Base-by-base conservation (phyloP, 2,797 vertebrate genomes). In the Zalophus californianus region DNA sequence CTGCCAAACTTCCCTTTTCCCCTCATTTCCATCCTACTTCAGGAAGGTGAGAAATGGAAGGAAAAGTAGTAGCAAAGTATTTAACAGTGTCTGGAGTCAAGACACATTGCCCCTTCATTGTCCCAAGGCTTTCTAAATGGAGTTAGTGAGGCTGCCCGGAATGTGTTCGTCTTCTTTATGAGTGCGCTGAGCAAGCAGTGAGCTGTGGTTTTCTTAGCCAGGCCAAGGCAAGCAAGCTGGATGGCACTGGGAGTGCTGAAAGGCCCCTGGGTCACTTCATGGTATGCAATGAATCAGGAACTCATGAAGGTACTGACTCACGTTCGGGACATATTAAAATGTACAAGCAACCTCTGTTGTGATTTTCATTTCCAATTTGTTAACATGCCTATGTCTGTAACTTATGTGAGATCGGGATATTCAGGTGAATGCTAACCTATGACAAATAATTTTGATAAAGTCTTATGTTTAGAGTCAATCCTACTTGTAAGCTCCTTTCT, bases 171-270 rank as follows among this genome's bases (percentile, higher is more conserved):
- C 91, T 94, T 95, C 96, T 97, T 75, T 27, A 70, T 94, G 80
- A 98, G 97, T 41, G 79, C 41, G 14, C 89, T 72, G 96, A 97
- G 98, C 38, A 77, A 96, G 98, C 96, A 98, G 95, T 83, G 97
- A 97, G 95, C 48, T 98, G 98, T 95, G 98, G 98, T 98, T 98
- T 99, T 44, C 96, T 91, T 27, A 88, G 90, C 35, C 95, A 97
- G 94, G 98, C 98, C 98, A 98, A 98, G 0, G 90, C 98, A 98
- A 98, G 98, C 98, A 97, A 94, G 97, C 50, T 5, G 56, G 44
- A 56, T 60, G 94, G 92, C 97, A 90, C 97, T 92, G 41, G 77
- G 97, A 97, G 97, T 96, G 98, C 97, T 97, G 95, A 96, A 96
- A 98, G 95, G 95, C 92, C 90, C 95, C 48, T 58, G 97, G 98